A percentile compares a stretch with the other conserved stretches of the same genome.
These are phyloP conservation scores for Cisticola juncidis DNA, from an alignment of 2,113 vertebrate species.

Conservation along the genomic window DNA sequence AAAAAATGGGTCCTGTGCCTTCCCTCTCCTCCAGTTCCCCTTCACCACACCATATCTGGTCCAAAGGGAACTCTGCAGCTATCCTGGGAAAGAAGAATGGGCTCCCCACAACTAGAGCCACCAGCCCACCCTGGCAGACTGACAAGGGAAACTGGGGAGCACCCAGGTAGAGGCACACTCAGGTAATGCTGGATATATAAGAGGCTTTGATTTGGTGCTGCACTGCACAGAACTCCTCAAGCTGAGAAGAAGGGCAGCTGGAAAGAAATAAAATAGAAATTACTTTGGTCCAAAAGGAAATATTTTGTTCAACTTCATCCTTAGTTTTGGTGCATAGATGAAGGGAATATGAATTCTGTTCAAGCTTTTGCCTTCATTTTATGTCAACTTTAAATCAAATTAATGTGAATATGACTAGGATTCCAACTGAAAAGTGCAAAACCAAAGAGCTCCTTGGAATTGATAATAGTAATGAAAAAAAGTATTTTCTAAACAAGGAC, in stretches of 20 bases:
- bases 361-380: neutral
- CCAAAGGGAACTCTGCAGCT: neutral
- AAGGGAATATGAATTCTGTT: neutral
- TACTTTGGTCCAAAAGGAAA: neutral
- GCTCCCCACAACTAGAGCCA: neutral
- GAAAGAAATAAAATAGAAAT: neutral
- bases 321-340: neutral
- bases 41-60: neutral
- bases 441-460: neutral
- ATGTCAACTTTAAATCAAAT: conserved; percentile 10
- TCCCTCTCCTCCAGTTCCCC: neutral
- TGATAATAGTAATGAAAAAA: neutral
- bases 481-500: neutral
- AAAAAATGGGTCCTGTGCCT: neutral
- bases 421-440: neutral
- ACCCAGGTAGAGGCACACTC: neutral
- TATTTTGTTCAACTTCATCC: neutral
- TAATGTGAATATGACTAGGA: neutral
- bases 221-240: neutral
- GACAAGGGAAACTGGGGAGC: neutral
- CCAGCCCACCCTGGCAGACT: neutral
- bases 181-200: neutral
- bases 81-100: neutral
- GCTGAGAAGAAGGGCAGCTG: neutral
- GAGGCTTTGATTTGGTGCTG: neutral